Evolutionary conservation across 2,888 invertebrate genomes (phyloP).

Genomic region (Drosophila nr. fundita): DNA sequence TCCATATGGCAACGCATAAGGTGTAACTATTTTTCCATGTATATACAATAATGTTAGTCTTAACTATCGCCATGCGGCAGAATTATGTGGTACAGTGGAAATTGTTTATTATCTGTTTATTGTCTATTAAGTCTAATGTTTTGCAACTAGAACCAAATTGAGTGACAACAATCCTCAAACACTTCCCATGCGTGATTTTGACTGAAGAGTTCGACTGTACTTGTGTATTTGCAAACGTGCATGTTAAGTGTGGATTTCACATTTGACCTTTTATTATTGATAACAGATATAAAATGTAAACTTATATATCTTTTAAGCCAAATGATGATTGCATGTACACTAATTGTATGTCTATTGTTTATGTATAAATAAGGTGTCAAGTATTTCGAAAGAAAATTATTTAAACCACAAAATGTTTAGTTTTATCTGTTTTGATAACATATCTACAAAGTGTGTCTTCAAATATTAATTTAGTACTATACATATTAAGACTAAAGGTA

Average conservation of each 20-base stretch:
- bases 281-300: not conserved
- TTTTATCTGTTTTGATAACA: not conserved
- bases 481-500: not conserved
- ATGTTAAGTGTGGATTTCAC: not conserved
- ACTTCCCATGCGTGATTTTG: not conserved
- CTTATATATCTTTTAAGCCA: not conserved
- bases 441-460: not conserved
- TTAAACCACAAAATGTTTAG: not conserved
- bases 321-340: not conserved
- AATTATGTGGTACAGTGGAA: constrained; percentile 5
- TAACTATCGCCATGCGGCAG: not conserved
- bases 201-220: not conserved
- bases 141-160: not conserved
- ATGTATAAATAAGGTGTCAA: not conserved
- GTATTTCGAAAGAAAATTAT: not conserved
- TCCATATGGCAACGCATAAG: not conserved
- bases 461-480: not conserved
- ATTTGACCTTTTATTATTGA: not conserved
- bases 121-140: not conserved
- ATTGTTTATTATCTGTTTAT: not conserved
- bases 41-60: constrained; percentile 14
- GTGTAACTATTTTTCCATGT: constrained; percentile 10
- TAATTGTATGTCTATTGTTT: not conserved
- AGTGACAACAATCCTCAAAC: not conserved
- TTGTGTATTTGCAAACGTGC: not conserved